Base-by-base conservation (phyloP, 2,888 invertebrate species). In the Epinotia brunnichana region DNA sequence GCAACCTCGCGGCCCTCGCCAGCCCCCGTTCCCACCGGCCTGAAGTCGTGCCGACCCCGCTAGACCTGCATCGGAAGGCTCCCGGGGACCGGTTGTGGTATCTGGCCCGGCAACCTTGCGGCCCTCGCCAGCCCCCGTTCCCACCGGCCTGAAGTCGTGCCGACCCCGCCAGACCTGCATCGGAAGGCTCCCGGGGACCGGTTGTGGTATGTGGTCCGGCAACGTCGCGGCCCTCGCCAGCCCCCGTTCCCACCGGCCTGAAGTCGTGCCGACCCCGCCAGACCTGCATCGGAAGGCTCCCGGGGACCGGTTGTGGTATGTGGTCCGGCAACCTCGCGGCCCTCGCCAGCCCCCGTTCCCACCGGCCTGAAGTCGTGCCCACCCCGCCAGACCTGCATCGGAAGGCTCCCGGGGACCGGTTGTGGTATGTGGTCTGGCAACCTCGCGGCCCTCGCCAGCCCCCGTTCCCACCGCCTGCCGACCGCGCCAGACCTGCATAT, bases 221-320 rank as follows among this genome's bases (percentile, higher is more conserved):
- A 83, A 85, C 83, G 83, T 85, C 83, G 71, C 70, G 72, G 74
- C 73, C 74, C 75, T 68, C 66, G 63, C 68, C 57, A 68, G 70
- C 60, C 29, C 66, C 64, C 70, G 59, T 41, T 69, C 68, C 67
- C 75, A 54, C 51, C 53, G 63, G 67, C 56, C 72, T 61, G 54
- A 56, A 68, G n/a, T 56, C 62, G 62, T 56, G 70, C 54, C 59
- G 60, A 51, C 48, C 57, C 54, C 64, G 44, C n/a, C n/a, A n/a
- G n/a, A n/a, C n/a, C n/a, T n/a, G 83, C 81, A 81, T 81, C 84
- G 78, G 85, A 82, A 82, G 84, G 82, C 82, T 88, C 81, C 82
- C 83, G 83, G 81, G 84, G 87, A 88, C 87, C 87, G 88, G 88
- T 90, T 84, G 82, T 77, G 79, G 79, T 86, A 84, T 85, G 86